phyloP scores from a whole-genome alignment of 2,113 vertebrate genomes.

The Chamaea fasciata region DNA sequence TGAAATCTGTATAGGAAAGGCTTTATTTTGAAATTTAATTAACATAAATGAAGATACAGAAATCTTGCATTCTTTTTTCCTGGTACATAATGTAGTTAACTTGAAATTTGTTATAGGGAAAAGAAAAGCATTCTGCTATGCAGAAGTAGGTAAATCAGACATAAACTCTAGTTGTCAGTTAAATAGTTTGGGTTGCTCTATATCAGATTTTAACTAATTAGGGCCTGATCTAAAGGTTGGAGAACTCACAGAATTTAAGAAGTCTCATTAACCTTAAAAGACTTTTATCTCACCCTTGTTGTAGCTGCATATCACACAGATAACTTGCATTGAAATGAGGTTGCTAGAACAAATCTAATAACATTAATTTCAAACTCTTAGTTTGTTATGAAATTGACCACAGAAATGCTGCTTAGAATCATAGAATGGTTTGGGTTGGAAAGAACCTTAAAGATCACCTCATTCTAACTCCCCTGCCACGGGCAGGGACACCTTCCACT shows the following conservation, averaged over 20 bases:
- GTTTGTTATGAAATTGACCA: neutral
- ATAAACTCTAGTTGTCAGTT: neutral
- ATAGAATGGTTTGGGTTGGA: neutral
- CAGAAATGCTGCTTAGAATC: neutral
- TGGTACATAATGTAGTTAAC: neutral
- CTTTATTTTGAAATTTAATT: neutral
- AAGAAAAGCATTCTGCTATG: neutral
- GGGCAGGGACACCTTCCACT: neutral
- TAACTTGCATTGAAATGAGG: neutral
- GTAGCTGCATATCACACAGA: neutral
- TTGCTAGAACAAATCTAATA: neutral
- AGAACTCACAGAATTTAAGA: neutral
- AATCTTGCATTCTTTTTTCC: neutral
- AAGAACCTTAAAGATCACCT: neutral
- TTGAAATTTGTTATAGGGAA: neutral
- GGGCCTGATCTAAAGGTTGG: neutral
- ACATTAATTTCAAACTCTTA: neutral
- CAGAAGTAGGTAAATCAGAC: neutral
- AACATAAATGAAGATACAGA: neutral
- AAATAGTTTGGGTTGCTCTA: neutral
- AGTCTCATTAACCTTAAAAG: neutral
- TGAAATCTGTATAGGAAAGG: neutral
- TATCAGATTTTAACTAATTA: neutral
- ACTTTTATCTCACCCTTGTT: neutral
- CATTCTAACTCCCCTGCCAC: neutral